Evolutionary conservation across 2,113 vertebrate species (phyloP), one percentile per base, ranked within the genome.

Genomic region (Nymphicus hollandicus): DNA sequence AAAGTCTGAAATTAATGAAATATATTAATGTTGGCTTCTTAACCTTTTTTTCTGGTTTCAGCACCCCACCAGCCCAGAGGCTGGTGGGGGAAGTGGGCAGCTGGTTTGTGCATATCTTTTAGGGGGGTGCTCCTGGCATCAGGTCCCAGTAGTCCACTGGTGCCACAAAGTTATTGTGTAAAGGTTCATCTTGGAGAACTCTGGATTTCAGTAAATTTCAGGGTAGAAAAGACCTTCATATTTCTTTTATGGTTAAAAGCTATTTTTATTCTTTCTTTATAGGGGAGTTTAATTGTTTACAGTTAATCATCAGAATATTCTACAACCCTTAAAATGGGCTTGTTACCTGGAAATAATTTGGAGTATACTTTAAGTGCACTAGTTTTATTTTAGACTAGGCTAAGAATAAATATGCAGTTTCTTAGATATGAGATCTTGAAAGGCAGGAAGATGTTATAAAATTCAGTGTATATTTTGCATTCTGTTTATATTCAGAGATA

Each of bases 401-500:
- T 66, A 50, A 81, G 31, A 12, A 66, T 83, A 76, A 95, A 74
- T 76, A 56, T 2, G 10, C 13, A 27, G 19, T 91, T 82, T 89
- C 24, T 76, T 85, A 72, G 65, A 52, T 60, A 65, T 18, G 71
- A 56, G 43, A 52, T 71, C 35, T 27, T 87, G 64, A 84, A 79
- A 78, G 43, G 43, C 77, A 89, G 73, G 65, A 87, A 65, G 33
- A 85, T 88, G 61, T 91, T 86, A 60, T 47, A 87, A 93, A 95
- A 91, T 61, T 72, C 66, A 44, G 58, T 85, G 44, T 94, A 44
- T 95, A 76, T 64, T 91, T 94, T 87, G 72, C 81, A 35, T 81
- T 91, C 58, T 95, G 86, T 95, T 97, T 97, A 87, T 46, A 49
- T 95, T 80, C 73, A 79, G 39, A 76, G 61, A 61, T 81, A 79